Conservation (phyloP, 2,888 invertebrate genomes). For the Perdita meconis region DNA sequence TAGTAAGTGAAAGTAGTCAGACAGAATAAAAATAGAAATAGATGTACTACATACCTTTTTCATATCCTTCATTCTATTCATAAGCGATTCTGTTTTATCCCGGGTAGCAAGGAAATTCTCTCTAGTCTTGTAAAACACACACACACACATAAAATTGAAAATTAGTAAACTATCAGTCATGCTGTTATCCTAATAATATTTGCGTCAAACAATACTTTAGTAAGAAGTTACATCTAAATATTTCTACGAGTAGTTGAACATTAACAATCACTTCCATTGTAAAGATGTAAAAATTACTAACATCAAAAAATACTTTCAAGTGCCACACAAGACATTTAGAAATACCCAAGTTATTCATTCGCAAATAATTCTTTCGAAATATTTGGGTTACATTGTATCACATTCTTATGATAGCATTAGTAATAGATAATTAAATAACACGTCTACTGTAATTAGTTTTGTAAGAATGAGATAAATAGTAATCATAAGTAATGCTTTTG, state of each 20-base stretch:
- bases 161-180: slow-evolving; percentile 76
- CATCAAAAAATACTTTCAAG: slow-evolving; percentile 50
- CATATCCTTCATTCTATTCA: slow-evolving; percentile 98
- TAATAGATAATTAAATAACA: slow-evolving; percentile 20
- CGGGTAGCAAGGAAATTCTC: slow-evolving; percentile 96
- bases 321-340: slow-evolving; percentile 49
- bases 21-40: slow-evolving; percentile 27
- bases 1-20: neutral
- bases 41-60: slow-evolving; percentile 88
- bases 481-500: too few species aligned
- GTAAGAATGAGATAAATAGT: neutral
- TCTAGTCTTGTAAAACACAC: slow-evolving; percentile 89
- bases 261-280: slow-evolving; percentile 48
- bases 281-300: slow-evolving; percentile 43
- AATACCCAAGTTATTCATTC: slow-evolving; percentile 45
- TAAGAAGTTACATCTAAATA: slow-evolving; percentile 51
- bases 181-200: slow-evolving; percentile 72
- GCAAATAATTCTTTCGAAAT: slow-evolving; percentile 31
- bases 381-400: slow-evolving; percentile 45
- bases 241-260: slow-evolving; percentile 51
- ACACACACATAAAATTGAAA: slow-evolving; percentile 73
- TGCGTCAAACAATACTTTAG: slow-evolving; percentile 59
- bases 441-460: neutral
- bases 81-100: slow-evolving; percentile 95
- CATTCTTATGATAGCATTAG: slow-evolving; percentile 43